Evolutionary conservation across 2,888 invertebrate genomes (phyloP), one percentile per base, ranked within the genome.

Genomic region (Scrobipalpa atriplicella): DNA sequence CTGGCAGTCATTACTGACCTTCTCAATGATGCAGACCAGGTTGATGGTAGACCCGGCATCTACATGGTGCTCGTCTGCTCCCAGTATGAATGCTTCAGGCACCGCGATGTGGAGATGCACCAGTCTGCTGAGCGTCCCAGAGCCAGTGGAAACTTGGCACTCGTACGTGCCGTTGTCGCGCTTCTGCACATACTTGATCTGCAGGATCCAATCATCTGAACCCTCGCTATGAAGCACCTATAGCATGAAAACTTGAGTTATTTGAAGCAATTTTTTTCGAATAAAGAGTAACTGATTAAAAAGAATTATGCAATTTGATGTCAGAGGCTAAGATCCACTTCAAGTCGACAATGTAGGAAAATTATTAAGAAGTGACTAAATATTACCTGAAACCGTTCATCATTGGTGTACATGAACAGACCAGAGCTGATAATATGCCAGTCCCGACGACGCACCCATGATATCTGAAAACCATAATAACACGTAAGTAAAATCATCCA

Each of bases 341-440:
- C 29, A 29, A 29, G 29, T 29, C 29, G 29, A 5, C 29, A 29
- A 29, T 29, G 29, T 5, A 29, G 29, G 29, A 29, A 29, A 29
- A 29, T 29, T 3, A 29, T 2, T 29, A 29, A 29, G 29, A 29
- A 29, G 29, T 29, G 29, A 29, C 29, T 2, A 29, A 29, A 11
- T 13, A 51, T 62, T 70, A 94, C 93, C 79, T 94, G 94, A 85
- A 96, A 96, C 76, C 96, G 94, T 85, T 97, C 97, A 89, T 98
- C 98, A 90, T 97, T 98, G 76, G 98, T 98, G 92, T 97, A 98
- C 80, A 97, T 96, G 88, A 96, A 96, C 87, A 96, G 95, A 63
- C 98, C 98, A 69, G 97, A 97, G 79, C 98, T 97, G 83, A 98
- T 94, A 83, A 98, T 98, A 93, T 98, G 98, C 96, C 97, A 97